phyloP scores from a whole-genome alignment of 2,888 invertebrate genomes.

The Cephonodes hylas region DNA sequence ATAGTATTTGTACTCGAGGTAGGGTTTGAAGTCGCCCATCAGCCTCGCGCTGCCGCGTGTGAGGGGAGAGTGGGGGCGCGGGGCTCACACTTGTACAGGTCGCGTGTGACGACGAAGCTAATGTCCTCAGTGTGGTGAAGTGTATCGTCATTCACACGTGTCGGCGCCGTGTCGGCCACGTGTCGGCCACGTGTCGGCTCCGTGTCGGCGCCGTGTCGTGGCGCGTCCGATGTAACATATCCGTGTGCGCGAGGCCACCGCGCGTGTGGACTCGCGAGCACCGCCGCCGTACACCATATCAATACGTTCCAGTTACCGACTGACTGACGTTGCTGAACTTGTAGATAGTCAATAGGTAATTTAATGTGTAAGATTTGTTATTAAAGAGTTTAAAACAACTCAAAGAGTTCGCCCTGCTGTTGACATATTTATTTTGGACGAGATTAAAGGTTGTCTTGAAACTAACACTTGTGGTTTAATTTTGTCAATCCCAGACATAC shows the following conservation, averaged over 20 bases:
- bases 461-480: conserved; percentile 46
- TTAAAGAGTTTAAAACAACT: conserved; percentile 69
- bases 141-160: background rate
- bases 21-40: conserved; percentile 38
- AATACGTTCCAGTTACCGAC: conserved; percentile 37
- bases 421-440: conserved; percentile 76
- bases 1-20: conserved; percentile 66
- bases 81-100: background rate
- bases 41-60: conserved; percentile 23
- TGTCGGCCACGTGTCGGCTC: background rate
- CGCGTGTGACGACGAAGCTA: background rate
- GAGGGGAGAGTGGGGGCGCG: background rate
- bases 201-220: background rate
- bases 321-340: conserved; percentile 56
- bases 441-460: conserved; percentile 79
- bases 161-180: background rate
- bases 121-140: background rate
- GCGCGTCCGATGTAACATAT: background rate
- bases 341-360: conserved; percentile 56
- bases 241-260: background rate
- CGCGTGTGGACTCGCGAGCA: too few species aligned
- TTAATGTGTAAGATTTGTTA: conserved; percentile 68
- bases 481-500: background rate
- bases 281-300: background rate
- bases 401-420: conserved; percentile 78